Base-by-base conservation (phyloP, 2,113 vertebrate species). In the Vidua macroura region DNA sequence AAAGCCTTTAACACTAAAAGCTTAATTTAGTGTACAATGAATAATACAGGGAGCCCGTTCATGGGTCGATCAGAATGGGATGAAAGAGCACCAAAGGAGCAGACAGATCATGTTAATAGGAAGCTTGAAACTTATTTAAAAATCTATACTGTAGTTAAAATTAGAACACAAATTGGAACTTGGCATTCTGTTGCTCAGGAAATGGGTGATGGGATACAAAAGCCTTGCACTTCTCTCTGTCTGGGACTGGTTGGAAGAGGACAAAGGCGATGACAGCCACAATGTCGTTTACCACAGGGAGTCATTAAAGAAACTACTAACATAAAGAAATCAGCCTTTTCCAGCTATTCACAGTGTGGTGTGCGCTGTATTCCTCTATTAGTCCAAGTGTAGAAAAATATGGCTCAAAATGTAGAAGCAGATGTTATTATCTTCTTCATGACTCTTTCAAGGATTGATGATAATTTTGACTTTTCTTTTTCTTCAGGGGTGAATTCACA, bases 141-240 rank as follows among this genome's bases (percentile, higher is more conserved):
- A 97, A 97, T 97, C 95, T 92, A 97, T 96, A 96, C 69, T 84
- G 95, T 96, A 95, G 92, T 96, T 97, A 96, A 96, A 97, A 94
- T 96, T 97, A 96, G 92, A 96, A 88, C 37, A 35, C 73, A 96
- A 79, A 96, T 95, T 97, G 90, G 93, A 94, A 68, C 80, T 81
- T 88, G 90, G 92, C 94, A 96, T 96, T 96, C 88, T 95, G 69
- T 93, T 92, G 80, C 88, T 90, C 95, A 86, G 95, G 95, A 90
- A 94, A 96, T 93, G 82, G 90, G 93, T 96, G 93, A 95, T 91
- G 80, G 93, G 88, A 93, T 88, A 92, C 85, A 88, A 78, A 94
- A 94, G 60, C 69, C 80, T 73, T 94, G 53, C 23, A 46, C 64
- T 88, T 62, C 80, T 84, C 68, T 87, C 80, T 80, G 33, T 88